These are phyloP conservation scores for Tipula unca DNA, from an alignment of 2,888 invertebrate species.

Conservation along the genomic window DNA sequence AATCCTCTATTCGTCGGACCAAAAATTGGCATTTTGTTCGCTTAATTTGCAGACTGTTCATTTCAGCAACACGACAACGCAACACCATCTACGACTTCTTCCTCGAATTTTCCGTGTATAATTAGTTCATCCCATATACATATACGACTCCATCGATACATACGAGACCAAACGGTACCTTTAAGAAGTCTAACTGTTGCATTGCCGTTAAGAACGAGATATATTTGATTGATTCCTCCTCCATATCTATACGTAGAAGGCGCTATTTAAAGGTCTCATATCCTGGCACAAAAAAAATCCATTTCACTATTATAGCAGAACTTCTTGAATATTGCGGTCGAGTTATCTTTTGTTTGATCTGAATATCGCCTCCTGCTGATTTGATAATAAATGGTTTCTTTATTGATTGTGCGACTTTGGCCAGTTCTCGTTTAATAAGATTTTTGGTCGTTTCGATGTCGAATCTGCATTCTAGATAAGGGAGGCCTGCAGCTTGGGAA, in stretches of 20 bases:
- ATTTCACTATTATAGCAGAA: no score
- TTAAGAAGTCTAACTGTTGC: neutral
- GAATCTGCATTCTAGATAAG: no score
- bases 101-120: neutral
- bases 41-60: neutral
- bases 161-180: neutral
- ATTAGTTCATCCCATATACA: neutral
- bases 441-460: no score
- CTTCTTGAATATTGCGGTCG: no score
- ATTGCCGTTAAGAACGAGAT: neutral
- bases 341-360: no score
- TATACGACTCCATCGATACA: neutral
- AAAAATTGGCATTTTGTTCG: neutral
- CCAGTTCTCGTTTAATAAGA: no score
- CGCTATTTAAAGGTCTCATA: no score
- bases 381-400: no score
- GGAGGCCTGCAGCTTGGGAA: no score
- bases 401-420: no score
- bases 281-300: no score
- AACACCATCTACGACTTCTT: neutral
- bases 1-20: neutral
- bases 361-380: no score
- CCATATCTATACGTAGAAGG: neutral
- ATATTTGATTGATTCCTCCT: neutral
- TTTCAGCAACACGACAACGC: neutral